Conservation (phyloP, 2,113 vertebrate species). For the Natator depressus region DNA sequence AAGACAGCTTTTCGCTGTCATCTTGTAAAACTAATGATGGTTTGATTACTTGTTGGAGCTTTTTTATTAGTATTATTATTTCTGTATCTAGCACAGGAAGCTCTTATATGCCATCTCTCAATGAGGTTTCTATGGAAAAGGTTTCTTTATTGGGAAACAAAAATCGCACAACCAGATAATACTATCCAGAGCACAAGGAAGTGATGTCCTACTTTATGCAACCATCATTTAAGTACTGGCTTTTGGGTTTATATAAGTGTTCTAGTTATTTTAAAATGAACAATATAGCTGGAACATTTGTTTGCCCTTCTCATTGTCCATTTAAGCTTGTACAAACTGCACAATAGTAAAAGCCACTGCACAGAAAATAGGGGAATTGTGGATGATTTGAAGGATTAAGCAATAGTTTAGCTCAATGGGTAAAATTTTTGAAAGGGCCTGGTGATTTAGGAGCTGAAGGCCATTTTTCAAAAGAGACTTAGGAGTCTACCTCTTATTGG, state of each 20-base stretch:
- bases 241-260: not conserved
- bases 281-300: not conserved
- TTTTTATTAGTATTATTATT: not conserved
- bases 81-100: not conserved
- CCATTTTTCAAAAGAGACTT: not conserved
- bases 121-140: not conserved
- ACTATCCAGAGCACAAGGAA: not conserved
- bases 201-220: not conserved
- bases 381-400: not conserved
- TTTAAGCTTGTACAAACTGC: not conserved
- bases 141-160: conserved; percentile 21
- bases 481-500: not conserved
- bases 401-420: not conserved
- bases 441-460: not conserved
- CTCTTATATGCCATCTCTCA: not conserved
- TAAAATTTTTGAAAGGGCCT: not conserved
- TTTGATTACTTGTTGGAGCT: not conserved
- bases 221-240: not conserved
- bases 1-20: not conserved
- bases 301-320: not conserved
- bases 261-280: not conserved
- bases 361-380: not conserved
- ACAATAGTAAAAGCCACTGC: not conserved
- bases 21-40: not conserved
- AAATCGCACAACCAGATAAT: not conserved